Base-by-base conservation (phyloP, 2,113 vertebrate species). In the Hippolais icterina region DNA sequence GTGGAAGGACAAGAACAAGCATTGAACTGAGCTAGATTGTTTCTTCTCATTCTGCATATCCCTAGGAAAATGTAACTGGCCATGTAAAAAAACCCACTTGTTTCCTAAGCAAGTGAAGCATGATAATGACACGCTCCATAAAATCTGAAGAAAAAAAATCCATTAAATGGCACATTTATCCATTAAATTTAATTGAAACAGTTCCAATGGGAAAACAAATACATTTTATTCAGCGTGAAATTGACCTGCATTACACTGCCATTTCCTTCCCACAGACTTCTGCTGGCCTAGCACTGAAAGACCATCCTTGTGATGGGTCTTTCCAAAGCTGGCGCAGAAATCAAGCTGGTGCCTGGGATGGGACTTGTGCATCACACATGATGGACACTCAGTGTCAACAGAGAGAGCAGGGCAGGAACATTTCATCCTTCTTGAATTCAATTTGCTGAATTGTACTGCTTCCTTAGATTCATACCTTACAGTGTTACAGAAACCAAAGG, bases 361-460 rank as follows among this genome's bases (percentile, higher is more conserved):
- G 71, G 14, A 57, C 29, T 33, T 8, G 6, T 0, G 0, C 28
- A 28, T 2, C 11, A 16, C 15, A 19, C 8, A 1, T 2, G 41
- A 24, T 0, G 6, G 25, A 25, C 39, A 20, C 22, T 42, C 59
- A 33, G 25, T 11, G 16, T 18, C 19, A 59, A 33, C 13, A 18
- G 15, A 35, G 6, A 54, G 37, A 16, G 5, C 3, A 17, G 23
- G 4, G n/a, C 6, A 46, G 47, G 24, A 42, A 18, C 35, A 72
- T 21, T 68, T 57, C 46, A 59, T 20, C 31, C 8, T 60, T 33
- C 37, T 28, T 46, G 4, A 65, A 46, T 14, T 74, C 17, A 61
- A 8, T 39, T 54, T 49, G 9, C 13, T 27, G 18, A 60, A 63
- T 35, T 68, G 8, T 4, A 76, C 27, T 2, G 0, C 7, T 57